A percentile compares a stretch with the other conserved stretches of the same genome.
Evolutionary conservation across 1,140 invertebrate species (phyloP).

Genomic region (Ceratitis capitata): DNA sequence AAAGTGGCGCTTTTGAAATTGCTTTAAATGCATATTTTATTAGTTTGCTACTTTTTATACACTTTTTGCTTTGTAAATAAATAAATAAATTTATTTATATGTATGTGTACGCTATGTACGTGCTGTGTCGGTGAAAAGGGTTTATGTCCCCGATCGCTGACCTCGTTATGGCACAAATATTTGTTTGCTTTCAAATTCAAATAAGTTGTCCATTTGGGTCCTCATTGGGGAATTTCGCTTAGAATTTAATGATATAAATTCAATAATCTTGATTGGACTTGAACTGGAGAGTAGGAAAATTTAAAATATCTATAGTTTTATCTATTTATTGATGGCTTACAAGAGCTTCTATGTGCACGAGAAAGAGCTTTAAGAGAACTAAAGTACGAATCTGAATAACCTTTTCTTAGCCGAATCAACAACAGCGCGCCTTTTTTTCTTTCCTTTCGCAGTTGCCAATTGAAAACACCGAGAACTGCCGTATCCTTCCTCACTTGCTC

Average conservation of each 20-base stretch:
- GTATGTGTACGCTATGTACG: neutral
- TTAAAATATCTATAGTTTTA: too few relatives aligned
- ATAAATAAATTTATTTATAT: neutral
- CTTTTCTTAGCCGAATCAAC: too few relatives aligned
- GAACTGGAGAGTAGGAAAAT: too few relatives aligned
- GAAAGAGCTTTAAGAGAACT: too few relatives aligned
- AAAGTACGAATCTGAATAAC: too few relatives aligned
- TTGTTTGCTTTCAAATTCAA: slow-evolving; percentile 31
- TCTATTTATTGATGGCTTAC: too few relatives aligned
- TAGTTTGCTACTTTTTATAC: neutral
- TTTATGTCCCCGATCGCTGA: neutral
- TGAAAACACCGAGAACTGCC: too few relatives aligned
- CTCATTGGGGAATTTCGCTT: neutral
- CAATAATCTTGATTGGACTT: too few relatives aligned
- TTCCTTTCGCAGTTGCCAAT: too few relatives aligned
- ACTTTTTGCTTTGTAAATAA: neutral
- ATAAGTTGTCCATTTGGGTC: neutral
- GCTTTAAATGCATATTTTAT: slow-evolving; percentile 24
- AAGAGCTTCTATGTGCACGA: too few relatives aligned
- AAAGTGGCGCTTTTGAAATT: neutral
- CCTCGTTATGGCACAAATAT: slow-evolving; percentile 23
- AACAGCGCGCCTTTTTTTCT: too few relatives aligned
- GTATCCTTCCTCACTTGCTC: too few relatives aligned
- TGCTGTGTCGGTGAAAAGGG: neutral
- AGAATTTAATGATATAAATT: neutral